phyloP scores from a whole-genome alignment of 2,113 vertebrate genomes.

The Melanocharis versteri region DNA sequence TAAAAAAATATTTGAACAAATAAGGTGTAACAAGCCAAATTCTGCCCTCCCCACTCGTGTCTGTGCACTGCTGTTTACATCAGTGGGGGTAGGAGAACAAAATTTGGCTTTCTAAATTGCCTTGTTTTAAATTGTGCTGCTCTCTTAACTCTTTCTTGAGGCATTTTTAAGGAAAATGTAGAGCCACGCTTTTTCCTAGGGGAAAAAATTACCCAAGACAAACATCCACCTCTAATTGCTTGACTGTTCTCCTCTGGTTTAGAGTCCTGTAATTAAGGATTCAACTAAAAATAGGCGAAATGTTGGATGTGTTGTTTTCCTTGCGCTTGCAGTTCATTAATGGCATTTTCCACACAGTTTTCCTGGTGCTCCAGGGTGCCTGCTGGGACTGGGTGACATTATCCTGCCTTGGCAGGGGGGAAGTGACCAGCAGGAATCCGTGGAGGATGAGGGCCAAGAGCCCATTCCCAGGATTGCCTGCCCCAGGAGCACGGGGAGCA shows the following conservation, averaged over 20 bases:
- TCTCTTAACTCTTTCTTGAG: neutral
- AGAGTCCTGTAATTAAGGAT: neutral
- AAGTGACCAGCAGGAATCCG: accelerated
- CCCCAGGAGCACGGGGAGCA: neutral
- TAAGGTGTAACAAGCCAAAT: neutral
- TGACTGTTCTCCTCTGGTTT: neutral
- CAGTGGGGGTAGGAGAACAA: neutral
- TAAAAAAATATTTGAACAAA: neutral
- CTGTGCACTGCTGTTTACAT: neutral
- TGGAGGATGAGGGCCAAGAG: neutral
- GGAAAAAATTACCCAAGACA: neutral
- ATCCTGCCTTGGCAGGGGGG: neutral
- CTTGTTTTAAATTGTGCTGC: neutral
- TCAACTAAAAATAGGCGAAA: neutral
- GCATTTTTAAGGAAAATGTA: neutral
- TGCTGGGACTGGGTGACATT: neutral
- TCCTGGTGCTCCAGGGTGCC: neutral
- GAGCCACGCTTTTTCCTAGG: neutral
- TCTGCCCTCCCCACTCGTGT: neutral
- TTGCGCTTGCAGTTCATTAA: neutral
- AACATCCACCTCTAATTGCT: slow-evolving; percentile 3
- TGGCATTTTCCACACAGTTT: neutral
- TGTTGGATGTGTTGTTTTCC: neutral
- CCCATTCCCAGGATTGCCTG: neutral
- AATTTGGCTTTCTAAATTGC: neutral